phyloP scores from a whole-genome alignment of 2,113 vertebrate species.

The Pterocles gutturalis region DNA sequence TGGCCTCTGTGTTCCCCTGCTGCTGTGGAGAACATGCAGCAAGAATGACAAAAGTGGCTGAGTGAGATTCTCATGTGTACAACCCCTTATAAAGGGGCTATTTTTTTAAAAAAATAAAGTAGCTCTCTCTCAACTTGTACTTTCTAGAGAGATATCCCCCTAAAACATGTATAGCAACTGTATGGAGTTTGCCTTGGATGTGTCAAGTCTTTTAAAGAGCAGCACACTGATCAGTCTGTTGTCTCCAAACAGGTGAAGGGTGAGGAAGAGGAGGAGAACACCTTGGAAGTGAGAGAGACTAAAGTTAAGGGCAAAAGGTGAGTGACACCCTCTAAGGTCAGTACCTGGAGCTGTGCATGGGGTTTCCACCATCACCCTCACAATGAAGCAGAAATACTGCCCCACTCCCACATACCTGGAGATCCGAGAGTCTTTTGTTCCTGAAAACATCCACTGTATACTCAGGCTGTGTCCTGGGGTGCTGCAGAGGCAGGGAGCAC shows the following conservation, averaged over 20 bases:
- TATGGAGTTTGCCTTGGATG: background rate
- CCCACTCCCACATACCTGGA: background rate
- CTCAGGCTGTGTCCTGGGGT: background rate
- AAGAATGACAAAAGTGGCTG: background rate
- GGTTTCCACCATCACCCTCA: accelerated
- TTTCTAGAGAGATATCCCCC: accelerated
- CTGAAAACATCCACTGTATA: background rate
- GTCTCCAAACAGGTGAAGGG: slow-evolving; percentile 85
- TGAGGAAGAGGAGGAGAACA: slow-evolving; percentile 92
- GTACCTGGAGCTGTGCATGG: background rate
- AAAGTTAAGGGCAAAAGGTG: slow-evolving; percentile 88
- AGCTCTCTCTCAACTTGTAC: background rate
- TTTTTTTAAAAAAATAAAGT: background rate
- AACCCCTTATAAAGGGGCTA: background rate
- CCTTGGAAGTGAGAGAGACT: slow-evolving; percentile 87
- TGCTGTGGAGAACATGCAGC: background rate
- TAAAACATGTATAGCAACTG: no score
- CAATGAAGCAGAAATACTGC: background rate
- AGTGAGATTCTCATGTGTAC: accelerated
- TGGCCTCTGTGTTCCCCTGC: accelerated
- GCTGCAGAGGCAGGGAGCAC: background rate
- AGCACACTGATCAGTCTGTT: background rate
- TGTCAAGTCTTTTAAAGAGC: background rate
- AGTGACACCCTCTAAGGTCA: background rate
- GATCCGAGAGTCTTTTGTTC: background rate